These are phyloP conservation scores for Excalfactoria chinensis DNA, from an alignment of 2,113 vertebrate genomes.

Conservation along the genomic window DNA sequence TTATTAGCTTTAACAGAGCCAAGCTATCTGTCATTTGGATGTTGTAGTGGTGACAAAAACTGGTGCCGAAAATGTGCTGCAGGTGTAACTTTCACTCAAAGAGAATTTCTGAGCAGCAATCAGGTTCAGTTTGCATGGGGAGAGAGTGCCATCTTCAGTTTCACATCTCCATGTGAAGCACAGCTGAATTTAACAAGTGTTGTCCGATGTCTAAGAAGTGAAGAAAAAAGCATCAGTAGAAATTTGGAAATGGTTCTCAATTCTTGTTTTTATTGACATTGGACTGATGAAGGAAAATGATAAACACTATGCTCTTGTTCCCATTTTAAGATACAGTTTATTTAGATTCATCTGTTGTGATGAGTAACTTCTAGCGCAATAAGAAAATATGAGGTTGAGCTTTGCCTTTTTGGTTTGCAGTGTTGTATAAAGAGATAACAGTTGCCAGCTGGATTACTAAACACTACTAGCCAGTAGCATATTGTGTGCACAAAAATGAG, in stretches of 20 bases:
- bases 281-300: background rate
- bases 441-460: background rate
- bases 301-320: background rate
- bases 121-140: conserved; percentile 44
- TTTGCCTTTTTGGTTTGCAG: background rate
- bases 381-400: background rate
- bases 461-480: background rate
- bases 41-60: conserved; percentile 68
- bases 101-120: conserved; percentile 26
- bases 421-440: background rate
- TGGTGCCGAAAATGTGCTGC: conserved; percentile 67
- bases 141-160: conserved; percentile 88
- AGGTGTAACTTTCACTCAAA: conserved; percentile 77
- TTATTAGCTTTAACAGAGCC: conserved; percentile 73
- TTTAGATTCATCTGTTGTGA: background rate
- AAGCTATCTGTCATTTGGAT: conserved; percentile 68
- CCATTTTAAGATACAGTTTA: background rate
- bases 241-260: background rate
- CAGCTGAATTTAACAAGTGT: background rate
- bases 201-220: background rate
- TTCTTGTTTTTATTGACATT: background rate
- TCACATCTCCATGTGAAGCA: background rate
- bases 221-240: background rate
- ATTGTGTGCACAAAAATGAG: background rate
- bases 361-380: background rate